phyloP scores from a whole-genome alignment of 2,797 vertebrate genomes.

The Xiphorhynchus erythropygius region DNA sequence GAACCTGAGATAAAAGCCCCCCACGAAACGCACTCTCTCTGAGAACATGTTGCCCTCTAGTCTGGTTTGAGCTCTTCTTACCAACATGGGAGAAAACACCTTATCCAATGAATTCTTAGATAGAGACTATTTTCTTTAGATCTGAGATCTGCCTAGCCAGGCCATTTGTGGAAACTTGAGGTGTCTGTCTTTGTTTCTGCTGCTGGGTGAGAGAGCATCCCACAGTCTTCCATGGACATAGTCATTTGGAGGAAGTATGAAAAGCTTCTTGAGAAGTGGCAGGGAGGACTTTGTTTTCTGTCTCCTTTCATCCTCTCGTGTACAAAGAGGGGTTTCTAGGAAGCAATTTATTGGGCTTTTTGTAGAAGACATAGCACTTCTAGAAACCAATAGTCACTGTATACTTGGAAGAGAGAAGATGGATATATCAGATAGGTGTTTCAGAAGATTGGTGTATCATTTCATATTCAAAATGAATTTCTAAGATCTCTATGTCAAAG shows the following conservation, averaged over 20 bases:
- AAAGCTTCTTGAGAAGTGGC: background rate
- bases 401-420: background rate
- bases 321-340: background rate
- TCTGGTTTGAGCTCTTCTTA: background rate
- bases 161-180: background rate
- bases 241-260: background rate
- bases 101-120: background rate
- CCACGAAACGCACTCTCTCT: rapidly evolving
- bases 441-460: background rate
- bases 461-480: background rate
- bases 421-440: background rate
- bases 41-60: background rate
- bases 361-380: background rate
- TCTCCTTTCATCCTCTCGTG: background rate
- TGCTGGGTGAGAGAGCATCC: background rate
- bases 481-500: background rate
- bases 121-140: background rate
- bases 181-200: background rate
- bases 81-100: rapidly evolving
- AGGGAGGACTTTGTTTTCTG: background rate
- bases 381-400: background rate
- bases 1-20: background rate
- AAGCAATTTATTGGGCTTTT: background rate
- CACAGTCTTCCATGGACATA: rapidly evolving
- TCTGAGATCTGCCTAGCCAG: background rate